Evolutionary conservation across 2,797 vertebrate species (phyloP).

Genomic region (Antrozous pallidus): DNA sequence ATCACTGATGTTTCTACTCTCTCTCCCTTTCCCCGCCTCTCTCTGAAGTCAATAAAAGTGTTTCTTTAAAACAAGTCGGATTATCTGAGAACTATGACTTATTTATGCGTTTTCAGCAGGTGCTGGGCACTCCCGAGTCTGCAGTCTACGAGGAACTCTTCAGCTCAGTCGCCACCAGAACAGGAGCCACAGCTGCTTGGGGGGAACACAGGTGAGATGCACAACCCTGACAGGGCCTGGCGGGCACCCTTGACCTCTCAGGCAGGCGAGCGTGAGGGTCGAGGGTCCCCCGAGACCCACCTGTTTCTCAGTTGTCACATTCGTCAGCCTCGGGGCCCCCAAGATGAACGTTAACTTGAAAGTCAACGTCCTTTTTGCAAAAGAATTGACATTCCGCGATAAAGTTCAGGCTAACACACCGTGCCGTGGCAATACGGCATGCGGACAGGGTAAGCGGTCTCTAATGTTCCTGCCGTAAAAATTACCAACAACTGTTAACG

Average conservation of each 20-base stretch:
- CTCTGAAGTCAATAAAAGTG: too few relatives aligned
- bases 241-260: background rate
- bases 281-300: background rate
- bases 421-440: slow-evolving; percentile 35
- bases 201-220: background rate
- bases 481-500: slow-evolving; percentile 62
- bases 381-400: slow-evolving; percentile 51
- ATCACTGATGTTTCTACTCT: too few relatives aligned
- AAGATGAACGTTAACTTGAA: slow-evolving; percentile 21
- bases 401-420: slow-evolving; percentile 64
- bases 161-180: background rate
- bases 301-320: fast-evolving
- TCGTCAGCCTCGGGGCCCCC: background rate
- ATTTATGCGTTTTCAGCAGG: slow-evolving; percentile 9
- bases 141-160: background rate
- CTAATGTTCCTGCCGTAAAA: slow-evolving; percentile 63
- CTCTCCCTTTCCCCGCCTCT: too few relatives aligned
- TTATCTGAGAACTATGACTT: slow-evolving; percentile 32
- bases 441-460: slow-evolving; percentile 59
- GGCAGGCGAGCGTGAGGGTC: fast-evolving
- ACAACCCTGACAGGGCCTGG: fast-evolving
- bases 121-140: background rate
- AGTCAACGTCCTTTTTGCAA: slow-evolving; percentile 4
- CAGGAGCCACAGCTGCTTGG: too few relatives aligned
- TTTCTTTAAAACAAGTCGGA: background rate